Percentiles rank a stretch among this genome's conserved stretches.
These are phyloP conservation scores for Pelodytes ibericus DNA, from an alignment of 2,797 vertebrate genomes.

Conservation along the genomic window DNA sequence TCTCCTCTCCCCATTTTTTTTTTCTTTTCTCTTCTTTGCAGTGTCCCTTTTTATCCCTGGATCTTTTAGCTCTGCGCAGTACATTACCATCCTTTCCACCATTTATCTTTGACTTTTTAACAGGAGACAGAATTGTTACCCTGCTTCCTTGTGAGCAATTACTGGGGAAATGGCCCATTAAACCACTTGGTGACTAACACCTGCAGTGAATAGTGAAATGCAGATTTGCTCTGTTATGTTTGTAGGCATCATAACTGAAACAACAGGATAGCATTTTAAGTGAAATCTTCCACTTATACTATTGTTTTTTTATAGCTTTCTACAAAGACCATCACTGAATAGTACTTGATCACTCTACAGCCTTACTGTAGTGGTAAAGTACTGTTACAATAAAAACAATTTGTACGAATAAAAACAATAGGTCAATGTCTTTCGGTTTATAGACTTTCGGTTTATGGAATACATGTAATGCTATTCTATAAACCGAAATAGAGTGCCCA, in stretches of 20 bases:
- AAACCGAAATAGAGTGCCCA: no score
- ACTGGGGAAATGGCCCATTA: constrained; percentile 51
- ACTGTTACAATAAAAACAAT: constrained; percentile 18
- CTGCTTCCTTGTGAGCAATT: constrained; percentile 41
- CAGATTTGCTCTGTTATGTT: constrained; percentile 20
- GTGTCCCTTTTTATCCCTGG: neutral
- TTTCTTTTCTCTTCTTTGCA: neutral
- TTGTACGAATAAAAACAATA: constrained; percentile 9
- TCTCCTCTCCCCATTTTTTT: neutral
- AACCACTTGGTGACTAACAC: constrained; percentile 41
- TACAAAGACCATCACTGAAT: neutral
- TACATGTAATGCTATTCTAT: no score
- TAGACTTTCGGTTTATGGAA: no score
- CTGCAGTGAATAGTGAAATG: constrained; percentile 40
- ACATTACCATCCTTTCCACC: neutral
- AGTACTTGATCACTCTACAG: constrained; percentile 9
- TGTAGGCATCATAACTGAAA: constrained; percentile 33
- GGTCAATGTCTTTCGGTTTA: no score
- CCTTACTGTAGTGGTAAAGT: constrained; percentile 3
- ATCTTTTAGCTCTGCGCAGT: neutral
- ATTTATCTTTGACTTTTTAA: constrained; percentile 47
- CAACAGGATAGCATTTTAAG: constrained; percentile 37
- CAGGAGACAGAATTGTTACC: constrained; percentile 38
- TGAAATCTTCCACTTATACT: constrained; percentile 4
- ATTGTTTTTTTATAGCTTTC: constrained; percentile 39